A percentile compares a stretch with the other conserved stretches of the same genome.
phyloP scores from a whole-genome alignment of 2,888 invertebrate species.

The Philereme vetulata region DNA sequence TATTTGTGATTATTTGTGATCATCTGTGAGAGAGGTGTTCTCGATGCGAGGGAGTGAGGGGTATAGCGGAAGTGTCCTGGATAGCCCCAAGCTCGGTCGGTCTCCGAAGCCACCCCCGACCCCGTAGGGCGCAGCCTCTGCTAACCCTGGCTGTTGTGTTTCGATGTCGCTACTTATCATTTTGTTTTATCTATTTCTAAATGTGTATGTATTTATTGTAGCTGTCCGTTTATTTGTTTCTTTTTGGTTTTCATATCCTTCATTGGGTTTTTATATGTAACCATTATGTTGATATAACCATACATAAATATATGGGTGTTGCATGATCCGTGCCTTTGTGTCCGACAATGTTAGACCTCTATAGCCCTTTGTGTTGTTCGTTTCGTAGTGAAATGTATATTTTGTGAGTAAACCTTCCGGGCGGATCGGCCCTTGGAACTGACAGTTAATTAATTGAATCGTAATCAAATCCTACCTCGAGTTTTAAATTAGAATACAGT shows the following conservation, averaged over 20 bases:
- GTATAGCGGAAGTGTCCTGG: constrained; percentile 82
- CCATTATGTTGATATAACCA: constrained; percentile 64
- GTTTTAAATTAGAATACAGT: constrained; percentile 30
- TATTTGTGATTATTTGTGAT: constrained; percentile 80
- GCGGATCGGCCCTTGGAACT: constrained; percentile 64
- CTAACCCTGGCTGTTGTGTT: constrained; percentile 83
- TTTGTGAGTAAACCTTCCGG: constrained; percentile 62
- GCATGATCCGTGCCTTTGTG: constrained; percentile 83
- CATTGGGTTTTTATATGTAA: constrained; percentile 58
- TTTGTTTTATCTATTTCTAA: constrained; percentile 68
- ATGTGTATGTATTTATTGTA: constrained; percentile 78
- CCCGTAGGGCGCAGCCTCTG: constrained; percentile 82
- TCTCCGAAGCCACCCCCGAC: constrained; percentile 72
- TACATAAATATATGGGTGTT: constrained; percentile 76
- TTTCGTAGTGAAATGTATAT: constrained; percentile 76
- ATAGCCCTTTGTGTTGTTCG: constrained; percentile 81
- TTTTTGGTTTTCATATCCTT: constrained; percentile 55
- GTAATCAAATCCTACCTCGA: constrained; percentile 25
- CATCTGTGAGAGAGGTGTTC: constrained; percentile 84
- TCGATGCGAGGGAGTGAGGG: constrained; percentile 84
- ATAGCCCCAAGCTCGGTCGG: constrained; percentile 79
- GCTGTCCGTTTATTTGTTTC: constrained; percentile 62
- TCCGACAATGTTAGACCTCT: constrained; percentile 78
- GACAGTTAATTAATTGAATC: constrained; percentile 68
- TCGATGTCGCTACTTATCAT: constrained; percentile 79